Base-by-base conservation (phyloP, 2,113 vertebrate genomes). In the Paramisgurnus dabryanus region DNA sequence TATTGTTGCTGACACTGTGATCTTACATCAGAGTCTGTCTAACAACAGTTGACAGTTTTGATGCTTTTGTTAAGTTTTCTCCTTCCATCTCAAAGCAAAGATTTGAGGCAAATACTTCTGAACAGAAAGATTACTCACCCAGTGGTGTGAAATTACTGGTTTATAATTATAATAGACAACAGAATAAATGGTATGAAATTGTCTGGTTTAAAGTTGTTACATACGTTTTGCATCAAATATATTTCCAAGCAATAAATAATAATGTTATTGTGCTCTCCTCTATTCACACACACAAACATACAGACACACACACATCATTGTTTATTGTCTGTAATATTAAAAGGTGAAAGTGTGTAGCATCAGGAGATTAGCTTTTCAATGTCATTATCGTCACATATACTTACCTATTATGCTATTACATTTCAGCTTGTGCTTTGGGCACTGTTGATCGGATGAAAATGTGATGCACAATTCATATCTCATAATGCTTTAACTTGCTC, bases 291-390 rank as follows among this genome's bases (percentile, higher is more conserved):
- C 22, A 22, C 22, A 22, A 22, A 22, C 22, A 22, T 22, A 22
- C 22, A 22, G 22, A 22, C 22, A 22, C 22, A 22, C 22, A 22
- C 22, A 22, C 22, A 1, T 1, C 22, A 22, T 22, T 58, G 8
- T 73, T 43, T 45, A 15, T 74, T 6, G 13, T 17, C 40, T 15
- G 17, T 22, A 41, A 22, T 2, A 45, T 0, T 6, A 45, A 74
- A 57, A 5, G 15, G 53, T 74, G 34, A 12, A 7, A 10, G 43
- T 1, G 13, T 64, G n/a, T 47, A 27, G 22, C 34, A 41, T 76
- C n/a, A 66, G 5, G 61, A 76, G 15, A 50, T 41, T 66, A 50
- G 45, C 61, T 66, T 65, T 9, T 76, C 22, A 76, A 66, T 76
- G 10, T 41, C 15, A 76, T 76, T 65, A 65, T 53, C 47, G 43